A percentile compares a stretch with the other conserved stretches of the same genome.
Conservation (phyloP, 2,797 vertebrate genomes). For the Sebastes reedi region DNA sequence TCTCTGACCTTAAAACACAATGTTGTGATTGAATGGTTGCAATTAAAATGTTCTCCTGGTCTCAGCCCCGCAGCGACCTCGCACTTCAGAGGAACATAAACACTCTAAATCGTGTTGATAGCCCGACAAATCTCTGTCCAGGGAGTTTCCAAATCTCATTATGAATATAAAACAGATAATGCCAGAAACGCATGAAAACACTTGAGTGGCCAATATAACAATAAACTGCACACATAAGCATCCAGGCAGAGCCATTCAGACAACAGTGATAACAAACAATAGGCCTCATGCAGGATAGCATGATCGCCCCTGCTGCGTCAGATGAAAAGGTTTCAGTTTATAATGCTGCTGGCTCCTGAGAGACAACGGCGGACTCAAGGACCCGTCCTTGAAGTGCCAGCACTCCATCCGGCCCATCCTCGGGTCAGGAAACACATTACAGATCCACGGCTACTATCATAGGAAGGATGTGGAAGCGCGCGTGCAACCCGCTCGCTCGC, state of each 20-base stretch:
- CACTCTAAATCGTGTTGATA: conserved; percentile 51
- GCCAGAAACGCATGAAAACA: conserved; percentile 30
- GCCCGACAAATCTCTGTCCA: conserved; percentile 23
- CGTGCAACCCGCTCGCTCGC: conserved; percentile 53
- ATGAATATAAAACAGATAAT: conserved; percentile 49
- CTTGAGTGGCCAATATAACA: conserved; percentile 33
- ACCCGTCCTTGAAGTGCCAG: conserved; percentile 83
- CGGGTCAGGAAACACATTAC: conserved; percentile 85
- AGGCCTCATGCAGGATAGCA: conserved; percentile 4
- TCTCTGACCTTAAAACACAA: conserved; percentile 68
- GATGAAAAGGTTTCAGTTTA: conserved; percentile 69
- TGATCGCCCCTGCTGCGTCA: conserved; percentile 38
- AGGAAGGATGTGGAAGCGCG: conserved; percentile 78
- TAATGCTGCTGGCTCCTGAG: conserved; percentile 62
- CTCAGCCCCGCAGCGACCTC: conserved; percentile 32
- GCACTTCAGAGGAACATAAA: conserved; percentile 65
- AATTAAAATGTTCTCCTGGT: conserved; percentile 72
- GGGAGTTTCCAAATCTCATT: conserved; percentile 53
- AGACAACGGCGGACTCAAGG: conserved; percentile 77
- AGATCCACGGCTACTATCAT: conserved; percentile 60
- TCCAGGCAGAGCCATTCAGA: conserved; percentile 6
- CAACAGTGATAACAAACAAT: conserved; percentile 45
- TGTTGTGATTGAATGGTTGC: conserved; percentile 76
- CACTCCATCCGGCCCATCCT: conserved; percentile 79
- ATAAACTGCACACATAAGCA: conserved; percentile 30